These are phyloP conservation scores for Acanthaster planci DNA, from an alignment of 35 echinoderm and acorn worm genomes.

Conservation along the genomic window DNA sequence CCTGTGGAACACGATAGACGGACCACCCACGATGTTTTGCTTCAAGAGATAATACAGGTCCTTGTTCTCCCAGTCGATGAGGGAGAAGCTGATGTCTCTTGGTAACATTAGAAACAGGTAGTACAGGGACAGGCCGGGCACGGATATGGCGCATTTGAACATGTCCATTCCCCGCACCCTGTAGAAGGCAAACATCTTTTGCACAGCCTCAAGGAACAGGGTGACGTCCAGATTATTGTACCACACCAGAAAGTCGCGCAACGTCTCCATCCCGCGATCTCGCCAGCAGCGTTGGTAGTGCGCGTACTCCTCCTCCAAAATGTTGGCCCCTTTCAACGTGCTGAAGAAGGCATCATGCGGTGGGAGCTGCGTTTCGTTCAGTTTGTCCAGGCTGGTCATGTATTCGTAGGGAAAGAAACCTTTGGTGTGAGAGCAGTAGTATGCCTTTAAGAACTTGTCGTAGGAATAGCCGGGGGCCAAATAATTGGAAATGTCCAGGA, in stretches of 20 bases:
- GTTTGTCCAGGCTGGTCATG: constrained; percentile 45
- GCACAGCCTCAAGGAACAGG: constrained; percentile 49
- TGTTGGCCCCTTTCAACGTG: constrained; percentile 34
- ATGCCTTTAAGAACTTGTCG: constrained; percentile 49
- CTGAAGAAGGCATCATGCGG: constrained; percentile 51
- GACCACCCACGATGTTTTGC: constrained; percentile 54
- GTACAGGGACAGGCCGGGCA: constrained; percentile 48
- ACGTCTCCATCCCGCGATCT: constrained; percentile 23
- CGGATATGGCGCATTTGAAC: constrained; percentile 61
- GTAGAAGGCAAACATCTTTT: constrained; percentile 66
- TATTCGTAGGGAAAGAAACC: constrained; percentile 58
- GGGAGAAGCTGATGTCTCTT: not conserved
- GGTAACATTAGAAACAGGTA: constrained; percentile 31
- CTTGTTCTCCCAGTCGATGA: constrained; percentile 43
- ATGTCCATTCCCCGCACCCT: constrained; percentile 39
- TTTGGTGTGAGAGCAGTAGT: constrained; percentile 30
- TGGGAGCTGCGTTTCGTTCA: constrained; percentile 1
- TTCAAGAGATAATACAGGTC: constrained; percentile 46
- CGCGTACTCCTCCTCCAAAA: constrained; percentile 45
- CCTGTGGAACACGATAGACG: constrained; percentile 55
- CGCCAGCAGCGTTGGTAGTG: constrained; percentile 44
- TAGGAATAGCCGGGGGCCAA: constrained; percentile 36
- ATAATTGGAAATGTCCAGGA: constrained; percentile 44
- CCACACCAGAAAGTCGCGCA: constrained; percentile 55
- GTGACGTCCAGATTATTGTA: constrained; percentile 60